Evolutionary conservation across 1,140 invertebrate species (phyloP).

Genomic region (Eufriesea mexicana): DNA sequence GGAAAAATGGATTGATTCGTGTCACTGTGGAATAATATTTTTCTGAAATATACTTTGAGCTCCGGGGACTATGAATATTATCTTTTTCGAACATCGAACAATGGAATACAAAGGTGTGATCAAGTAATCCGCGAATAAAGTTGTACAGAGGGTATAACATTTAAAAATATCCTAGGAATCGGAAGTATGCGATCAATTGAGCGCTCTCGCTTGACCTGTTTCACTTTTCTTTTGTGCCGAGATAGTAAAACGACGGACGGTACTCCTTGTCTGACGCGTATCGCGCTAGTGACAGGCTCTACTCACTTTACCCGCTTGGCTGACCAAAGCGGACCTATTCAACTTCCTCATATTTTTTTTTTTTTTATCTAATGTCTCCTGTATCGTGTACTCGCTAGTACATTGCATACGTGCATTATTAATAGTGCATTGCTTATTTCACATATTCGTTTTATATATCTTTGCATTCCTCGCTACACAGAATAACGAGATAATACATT

Average conservation of each 20-base stretch:
- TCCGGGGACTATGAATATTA: too few relatives aligned
- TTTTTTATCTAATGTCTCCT: not conserved
- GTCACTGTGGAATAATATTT: too few relatives aligned
- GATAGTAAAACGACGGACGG: not conserved
- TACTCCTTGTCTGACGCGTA: not conserved
- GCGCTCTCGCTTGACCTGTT: not conserved
- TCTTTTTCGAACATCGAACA: not conserved
- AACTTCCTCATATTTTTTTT: not conserved
- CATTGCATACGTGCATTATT: not conserved
- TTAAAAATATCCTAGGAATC: conserved; percentile 20
- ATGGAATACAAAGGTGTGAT: not conserved
- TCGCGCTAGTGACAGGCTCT: not conserved
- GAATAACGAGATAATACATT: too few relatives aligned
- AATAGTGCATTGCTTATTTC: not conserved
- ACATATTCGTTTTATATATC: not conserved
- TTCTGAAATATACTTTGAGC: too few relatives aligned
- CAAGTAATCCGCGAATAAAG: not conserved
- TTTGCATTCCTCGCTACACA: too few relatives aligned
- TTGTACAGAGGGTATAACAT: not conserved
- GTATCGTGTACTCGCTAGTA: not conserved
- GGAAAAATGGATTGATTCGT: not conserved
- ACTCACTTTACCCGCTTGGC: not conserved
- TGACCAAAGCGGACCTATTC: conserved; percentile 32
- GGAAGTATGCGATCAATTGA: conserved; percentile 1
- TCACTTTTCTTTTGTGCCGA: not conserved